Evolutionary conservation across 2,113 vertebrate species (phyloP).

Genomic region (Pollimyrus isidori): DNA sequence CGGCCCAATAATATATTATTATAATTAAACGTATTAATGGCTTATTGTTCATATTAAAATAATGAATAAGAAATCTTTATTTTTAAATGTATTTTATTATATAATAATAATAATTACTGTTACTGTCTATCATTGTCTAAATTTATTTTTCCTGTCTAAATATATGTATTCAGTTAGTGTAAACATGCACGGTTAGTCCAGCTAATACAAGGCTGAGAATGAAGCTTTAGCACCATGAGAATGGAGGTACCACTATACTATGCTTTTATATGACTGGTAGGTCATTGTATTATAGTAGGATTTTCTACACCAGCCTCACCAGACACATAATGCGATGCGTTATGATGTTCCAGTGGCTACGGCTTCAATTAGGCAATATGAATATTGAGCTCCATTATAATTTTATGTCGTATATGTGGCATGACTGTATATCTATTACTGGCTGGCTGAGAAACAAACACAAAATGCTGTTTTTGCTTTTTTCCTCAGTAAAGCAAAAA

Average conservation of each 20-base stretch:
- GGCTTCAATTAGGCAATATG: not conserved
- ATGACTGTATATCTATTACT: not conserved
- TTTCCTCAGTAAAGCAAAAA: not conserved
- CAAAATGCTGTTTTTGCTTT: not conserved
- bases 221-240: too few relatives aligned
- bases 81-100: too few relatives aligned
- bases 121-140: too few relatives aligned
- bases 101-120: too few relatives aligned
- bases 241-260: not conserved
- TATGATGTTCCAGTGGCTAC: not conserved
- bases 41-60: too few relatives aligned
- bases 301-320: not conserved
- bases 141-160: too few relatives aligned
- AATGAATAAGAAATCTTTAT: too few relatives aligned
- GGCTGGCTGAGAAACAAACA: not conserved
- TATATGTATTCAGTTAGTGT: too few relatives aligned
- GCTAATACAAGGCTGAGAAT: too few relatives aligned
- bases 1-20: too few relatives aligned
- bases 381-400: not conserved
- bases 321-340: not conserved
- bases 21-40: too few relatives aligned
- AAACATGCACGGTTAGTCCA: too few relatives aligned
- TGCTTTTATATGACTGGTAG: not conserved
- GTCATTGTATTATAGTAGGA: not conserved
- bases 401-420: not conserved